Evolutionary conservation across 2,797 vertebrate genomes (phyloP).

Genomic region (Mycteria americana): DNA sequence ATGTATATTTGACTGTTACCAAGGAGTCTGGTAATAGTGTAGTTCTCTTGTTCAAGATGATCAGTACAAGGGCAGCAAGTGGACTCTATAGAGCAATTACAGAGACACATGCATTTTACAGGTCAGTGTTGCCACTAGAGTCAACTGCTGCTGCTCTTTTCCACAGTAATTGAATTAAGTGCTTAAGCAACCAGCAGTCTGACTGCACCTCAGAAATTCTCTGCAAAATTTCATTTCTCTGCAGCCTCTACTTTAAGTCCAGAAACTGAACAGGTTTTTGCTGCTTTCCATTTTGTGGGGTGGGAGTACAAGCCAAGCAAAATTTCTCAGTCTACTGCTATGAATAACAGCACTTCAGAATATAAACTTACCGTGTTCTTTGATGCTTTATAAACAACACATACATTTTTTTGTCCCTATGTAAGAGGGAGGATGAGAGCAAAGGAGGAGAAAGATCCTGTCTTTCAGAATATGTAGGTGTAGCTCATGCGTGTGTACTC

Average conservation of each 20-base stretch:
- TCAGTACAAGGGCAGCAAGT: constrained; percentile 95
- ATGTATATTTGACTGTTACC: constrained; percentile 92
- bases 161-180: not conserved
- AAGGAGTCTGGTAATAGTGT: constrained; percentile 93
- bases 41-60: constrained; percentile 94
- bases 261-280: not conserved
- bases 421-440: not conserved
- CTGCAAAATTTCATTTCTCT: not conserved
- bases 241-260: not conserved
- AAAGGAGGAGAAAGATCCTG: not conserved
- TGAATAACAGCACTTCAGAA: not conserved
- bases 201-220: not conserved
- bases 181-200: not conserved
- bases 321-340: not conserved
- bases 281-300: not conserved
- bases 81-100: constrained; percentile 96
- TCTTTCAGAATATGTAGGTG: not conserved
- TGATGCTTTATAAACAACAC: not conserved
- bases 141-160: not conserved
- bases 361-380: not conserved
- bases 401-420: fast-evolving
- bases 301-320: not conserved
- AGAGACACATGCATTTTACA: constrained; percentile 98
- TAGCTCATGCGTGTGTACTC: not conserved
- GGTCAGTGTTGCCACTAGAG: constrained; percentile 72